Evolutionary conservation across 1,140 invertebrate genomes (phyloP).

Genomic region (Ceratina japonica): DNA sequence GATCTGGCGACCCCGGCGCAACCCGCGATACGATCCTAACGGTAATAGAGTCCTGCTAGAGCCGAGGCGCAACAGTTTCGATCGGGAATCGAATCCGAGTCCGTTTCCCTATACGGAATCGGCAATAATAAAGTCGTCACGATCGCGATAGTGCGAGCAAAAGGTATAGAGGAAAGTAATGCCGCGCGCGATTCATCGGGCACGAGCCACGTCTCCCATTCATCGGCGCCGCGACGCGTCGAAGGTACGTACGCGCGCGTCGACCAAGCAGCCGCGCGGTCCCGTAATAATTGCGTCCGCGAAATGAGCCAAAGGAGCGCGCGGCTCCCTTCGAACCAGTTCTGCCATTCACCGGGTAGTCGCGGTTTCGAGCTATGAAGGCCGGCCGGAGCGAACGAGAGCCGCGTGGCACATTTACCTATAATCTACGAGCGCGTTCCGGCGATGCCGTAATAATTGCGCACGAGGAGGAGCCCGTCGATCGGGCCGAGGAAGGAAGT

Average conservation of each 20-base stretch:
- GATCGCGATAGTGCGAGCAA: constrained; percentile 20
- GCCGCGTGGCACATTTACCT: constrained; percentile 52
- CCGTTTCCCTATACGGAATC: constrained; percentile 24
- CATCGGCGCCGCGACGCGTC: constrained; percentile 29
- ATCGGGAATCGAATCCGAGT: not conserved
- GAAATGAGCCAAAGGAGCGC: constrained; percentile 42
- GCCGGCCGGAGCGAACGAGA: not conserved
- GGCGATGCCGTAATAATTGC: constrained; percentile 66
- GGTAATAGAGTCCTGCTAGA: constrained; percentile 25
- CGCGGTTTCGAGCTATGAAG: not conserved
- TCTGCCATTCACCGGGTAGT: not conserved
- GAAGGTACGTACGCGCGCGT: not conserved
- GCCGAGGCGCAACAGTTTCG: not conserved
- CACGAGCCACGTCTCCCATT: constrained; percentile 51
- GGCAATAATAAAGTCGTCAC: constrained; percentile 62
- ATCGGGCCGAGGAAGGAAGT: constrained; percentile 37
- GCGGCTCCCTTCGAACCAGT: constrained; percentile 14
- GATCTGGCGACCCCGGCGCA: constrained; percentile 30
- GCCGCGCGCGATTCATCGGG: constrained; percentile 51
- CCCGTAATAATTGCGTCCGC: constrained; percentile 50
- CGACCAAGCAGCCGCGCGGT: constrained; percentile 33
- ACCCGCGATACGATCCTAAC: constrained; percentile 42
- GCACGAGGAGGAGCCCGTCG: constrained; percentile 32
- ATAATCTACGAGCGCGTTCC: constrained; percentile 60
- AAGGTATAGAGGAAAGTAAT: not conserved